A percentile compares a stretch with the other conserved stretches of the same genome.
Conservation (phyloP, 2,888 invertebrate genomes). For the Coenonympha glycerion region DNA sequence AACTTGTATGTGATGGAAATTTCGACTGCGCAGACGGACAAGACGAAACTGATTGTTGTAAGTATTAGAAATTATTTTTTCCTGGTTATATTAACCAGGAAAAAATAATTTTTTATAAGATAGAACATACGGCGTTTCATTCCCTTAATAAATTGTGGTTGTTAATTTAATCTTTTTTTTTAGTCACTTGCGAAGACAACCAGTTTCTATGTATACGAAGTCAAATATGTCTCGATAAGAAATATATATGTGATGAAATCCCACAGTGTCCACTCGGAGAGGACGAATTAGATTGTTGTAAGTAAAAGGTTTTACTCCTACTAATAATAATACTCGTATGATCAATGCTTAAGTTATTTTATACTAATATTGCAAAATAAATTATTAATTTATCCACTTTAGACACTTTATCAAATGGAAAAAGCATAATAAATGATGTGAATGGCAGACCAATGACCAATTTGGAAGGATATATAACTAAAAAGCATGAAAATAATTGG, state of each 20-base stretch:
- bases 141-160: background rate
- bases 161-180: slow-evolving; percentile 26
- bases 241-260: slow-evolving; percentile 79
- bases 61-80: slow-evolving; percentile 35
- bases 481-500: slow-evolving; percentile 79
- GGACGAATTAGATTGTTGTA: slow-evolving; percentile 88
- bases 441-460: slow-evolving; percentile 78
- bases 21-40: slow-evolving; percentile 83
- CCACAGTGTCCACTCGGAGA: slow-evolving; percentile 81
- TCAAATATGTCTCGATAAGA: slow-evolving; percentile 77
- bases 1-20: slow-evolving; percentile 83
- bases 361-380: background rate
- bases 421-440: slow-evolving; percentile 74
- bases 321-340: background rate
- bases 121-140: background rate
- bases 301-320: slow-evolving; percentile 42
- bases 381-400: slow-evolving; percentile 35
- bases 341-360: background rate
- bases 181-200: slow-evolving; percentile 75
- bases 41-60: slow-evolving; percentile 85
- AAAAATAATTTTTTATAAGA: background rate
- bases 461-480: slow-evolving; percentile 78
- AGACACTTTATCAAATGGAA: slow-evolving; percentile 83
- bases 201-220: slow-evolving; percentile 80
- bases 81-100: no score